Evolutionary conservation across 2,888 invertebrate genomes (phyloP), one percentile per base, ranked within the genome.

Genomic region (Neoascia interrupta): DNA sequence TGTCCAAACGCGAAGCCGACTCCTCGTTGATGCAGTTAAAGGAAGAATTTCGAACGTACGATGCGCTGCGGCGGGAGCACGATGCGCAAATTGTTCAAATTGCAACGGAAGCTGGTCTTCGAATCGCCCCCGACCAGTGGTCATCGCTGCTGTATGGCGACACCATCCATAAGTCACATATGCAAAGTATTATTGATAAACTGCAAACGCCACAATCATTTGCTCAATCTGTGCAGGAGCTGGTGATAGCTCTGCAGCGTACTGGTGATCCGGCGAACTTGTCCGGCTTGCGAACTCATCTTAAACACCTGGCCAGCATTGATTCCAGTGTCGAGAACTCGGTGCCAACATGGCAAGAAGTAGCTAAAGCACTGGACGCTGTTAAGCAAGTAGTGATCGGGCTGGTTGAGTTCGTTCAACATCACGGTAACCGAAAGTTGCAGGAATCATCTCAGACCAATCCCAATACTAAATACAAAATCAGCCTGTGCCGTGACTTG

Each of bases 101-200:
- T 79, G 99, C 99, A 0, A 96, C 97, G 0, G 99, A 99, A 89
- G 97, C 98, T 1, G 99, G 99, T 0, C 90, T 99, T 18, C 91
- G 98, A 69, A 99, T 99, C 80, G 97, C 98, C 0, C 98, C 99
- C 0, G 99, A 99, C 87, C 98, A 99, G 87, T 99, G 99, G 99
- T 97, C 97, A 1, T 96, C 98, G 0, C 89, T 99, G 45, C 90
- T 99, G 0, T 99, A 99, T 86, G 99, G 99, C 0, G 99, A 99
- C 87, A 94, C 95, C 0, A 92, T 93, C 3, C 98, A 98, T 86
- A 98, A 98, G 86, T 96, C 97, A 5, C 97, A 99, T 87, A 99
- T 99, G 98, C 99, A 99, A 89, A 92, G 92, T 85, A 94, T 94
- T 82, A 94, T 94, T 84, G 96, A 96, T 87, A 96, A 97, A 90